phyloP scores from a whole-genome alignment of 2,797 vertebrate species.

The Phrynocephalus forsythii region DNA sequence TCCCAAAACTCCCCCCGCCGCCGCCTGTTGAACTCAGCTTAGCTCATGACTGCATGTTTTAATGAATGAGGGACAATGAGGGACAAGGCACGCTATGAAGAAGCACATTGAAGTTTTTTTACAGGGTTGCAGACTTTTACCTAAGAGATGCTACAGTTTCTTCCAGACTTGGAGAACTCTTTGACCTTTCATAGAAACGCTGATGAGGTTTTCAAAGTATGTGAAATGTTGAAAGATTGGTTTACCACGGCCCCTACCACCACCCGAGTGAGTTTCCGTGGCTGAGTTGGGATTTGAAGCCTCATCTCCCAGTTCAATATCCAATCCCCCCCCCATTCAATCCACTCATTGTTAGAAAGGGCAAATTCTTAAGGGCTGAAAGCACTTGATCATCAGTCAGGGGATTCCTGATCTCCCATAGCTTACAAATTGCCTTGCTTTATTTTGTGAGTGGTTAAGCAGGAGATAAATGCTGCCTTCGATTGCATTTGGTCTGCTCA shows the following conservation, averaged over 20 bases:
- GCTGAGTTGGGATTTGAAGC: neutral
- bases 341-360: no score
- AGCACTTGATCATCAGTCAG: no score
- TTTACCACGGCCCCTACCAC: neutral
- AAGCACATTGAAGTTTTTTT: neutral
- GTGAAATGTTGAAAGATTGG: neutral
- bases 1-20: neutral
- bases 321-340: no score
- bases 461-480: no score
- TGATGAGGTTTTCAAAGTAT: neutral
- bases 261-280: neutral
- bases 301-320: neutral
- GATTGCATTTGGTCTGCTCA: no score
- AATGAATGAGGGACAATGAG: neutral
- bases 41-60: slow-evolving; percentile 1
- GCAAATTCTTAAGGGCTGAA: no score
- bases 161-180: neutral
- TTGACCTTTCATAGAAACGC: neutral
- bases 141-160: neutral
- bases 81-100: neutral
- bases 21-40: slow-evolving; percentile 3
- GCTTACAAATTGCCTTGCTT: no score
- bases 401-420: no score
- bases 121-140: slow-evolving; percentile 1
- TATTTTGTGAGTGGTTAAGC: no score